phyloP scores from a whole-genome alignment of 1,140 invertebrate genomes.

The Camponotus floridanus region DNA sequence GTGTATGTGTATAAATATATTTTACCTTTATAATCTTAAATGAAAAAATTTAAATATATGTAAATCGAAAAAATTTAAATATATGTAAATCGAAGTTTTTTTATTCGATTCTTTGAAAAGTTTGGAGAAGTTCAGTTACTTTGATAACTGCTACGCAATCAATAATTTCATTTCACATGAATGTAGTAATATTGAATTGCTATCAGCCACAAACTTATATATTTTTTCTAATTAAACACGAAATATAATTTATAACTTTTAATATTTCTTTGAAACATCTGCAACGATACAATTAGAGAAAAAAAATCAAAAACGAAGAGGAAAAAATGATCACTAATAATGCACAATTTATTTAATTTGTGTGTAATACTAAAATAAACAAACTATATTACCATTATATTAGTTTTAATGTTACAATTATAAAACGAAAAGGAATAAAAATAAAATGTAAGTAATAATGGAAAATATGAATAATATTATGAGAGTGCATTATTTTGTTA shows the following conservation, averaged over 20 bases:
- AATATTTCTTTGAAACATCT: neutral
- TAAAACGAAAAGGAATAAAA: no score
- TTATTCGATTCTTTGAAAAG: neutral
- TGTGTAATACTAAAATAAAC: neutral
- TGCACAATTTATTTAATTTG: neutral
- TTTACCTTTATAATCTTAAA: neutral
- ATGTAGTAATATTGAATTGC: neutral
- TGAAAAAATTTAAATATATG: neutral
- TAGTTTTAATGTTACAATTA: no score
- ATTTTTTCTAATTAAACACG: neutral
- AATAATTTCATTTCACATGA: conserved; percentile 10
- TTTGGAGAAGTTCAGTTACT: neutral
- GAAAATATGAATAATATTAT: no score
- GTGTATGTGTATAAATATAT: neutral
- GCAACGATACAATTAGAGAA: neutral
- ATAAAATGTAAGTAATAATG: no score
- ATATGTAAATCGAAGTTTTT: neutral
- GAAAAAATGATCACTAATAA: neutral
- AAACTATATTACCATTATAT: no score
- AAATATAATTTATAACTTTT: neutral
- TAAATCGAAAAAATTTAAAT: neutral
- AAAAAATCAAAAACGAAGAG: neutral
- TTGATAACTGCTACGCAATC: neutral
- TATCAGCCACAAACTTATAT: neutral
- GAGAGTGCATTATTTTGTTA: no score